These are phyloP conservation scores for Rhopilema esculentum DNA, from an alignment of 30 jellyfish, hydroid and myxozoan species.

Conservation along the genomic window DNA sequence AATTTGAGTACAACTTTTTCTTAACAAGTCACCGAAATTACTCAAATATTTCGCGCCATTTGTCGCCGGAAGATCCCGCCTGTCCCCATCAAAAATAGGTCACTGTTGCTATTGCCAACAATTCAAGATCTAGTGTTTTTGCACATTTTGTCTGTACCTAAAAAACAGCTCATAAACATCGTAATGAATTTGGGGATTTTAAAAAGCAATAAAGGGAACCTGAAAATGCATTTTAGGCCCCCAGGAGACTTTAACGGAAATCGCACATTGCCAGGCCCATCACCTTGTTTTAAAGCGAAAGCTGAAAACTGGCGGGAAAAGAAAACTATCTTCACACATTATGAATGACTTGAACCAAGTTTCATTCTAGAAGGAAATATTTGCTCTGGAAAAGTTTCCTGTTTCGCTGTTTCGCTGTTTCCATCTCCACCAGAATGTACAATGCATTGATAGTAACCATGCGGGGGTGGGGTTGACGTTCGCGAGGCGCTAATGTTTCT, in stretches of 20 bases:
- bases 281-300: too few species aligned
- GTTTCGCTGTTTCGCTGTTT: background rate
- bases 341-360: too few species aligned
- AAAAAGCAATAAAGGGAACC: too few species aligned
- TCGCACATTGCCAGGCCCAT: too few species aligned
- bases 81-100: background rate
- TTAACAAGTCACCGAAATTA: background rate
- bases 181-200: too few species aligned
- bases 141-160: too few species aligned
- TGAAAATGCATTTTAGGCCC: too few species aligned
- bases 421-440: background rate
- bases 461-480: background rate
- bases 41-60: background rate
- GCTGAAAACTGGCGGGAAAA: background rate
- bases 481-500: background rate
- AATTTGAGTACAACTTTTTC: background rate
- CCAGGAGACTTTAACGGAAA: too few species aligned
- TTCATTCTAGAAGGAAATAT: background rate
- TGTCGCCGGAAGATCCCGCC: background rate
- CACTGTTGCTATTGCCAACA: too few species aligned
- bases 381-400: background rate
- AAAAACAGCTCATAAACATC: too few species aligned
- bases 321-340: too few species aligned
- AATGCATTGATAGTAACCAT: background rate
- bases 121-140: too few species aligned